Base-by-base conservation (phyloP, 2,113 vertebrate species). In the Thermophis baileyi region DNA sequence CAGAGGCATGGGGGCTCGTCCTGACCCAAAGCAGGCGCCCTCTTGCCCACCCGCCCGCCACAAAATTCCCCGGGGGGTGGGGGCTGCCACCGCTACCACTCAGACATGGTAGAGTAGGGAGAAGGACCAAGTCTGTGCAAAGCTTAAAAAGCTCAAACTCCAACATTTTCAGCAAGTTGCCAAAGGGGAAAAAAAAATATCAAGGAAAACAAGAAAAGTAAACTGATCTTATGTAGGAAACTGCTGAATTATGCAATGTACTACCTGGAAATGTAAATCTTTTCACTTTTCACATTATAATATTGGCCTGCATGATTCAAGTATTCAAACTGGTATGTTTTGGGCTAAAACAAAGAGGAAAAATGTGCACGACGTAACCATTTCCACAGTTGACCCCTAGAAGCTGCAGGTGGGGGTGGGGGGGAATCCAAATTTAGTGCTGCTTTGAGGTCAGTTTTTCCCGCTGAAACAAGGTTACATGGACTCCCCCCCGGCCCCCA, bases 281-380 rank as follows among this genome's bases (percentile, higher is more conserved):
- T 99, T 99, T 88, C 35, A 98, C 98, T 98, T 97, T 99, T 99
- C 99, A 99, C 99, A 99, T 99, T 99, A 99, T 99, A 98, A 98
- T 98, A 99, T 99, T 99, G 99, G 99, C 99, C 99, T 99, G 99
- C 98, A 99, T 99, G 99, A 99, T 99, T 99, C 99, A 99, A 99
- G 99, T 99, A 99, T 99, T 99, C 98, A 98, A 98, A 99, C 99
- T 99, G 99, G 99, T 99, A 99, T 99, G 99, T 99, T 99, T 99
- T 98, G 99, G 99, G 99, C 98, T 98, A 99, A 99, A 99, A 99
- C 98, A 99, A 99, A 99, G 98, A 20, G 87, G 88, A 99, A 99
- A 98, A 98, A 99, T 99, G 99, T 99, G 99, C 99, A 99, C 98
- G 98, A 98, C 98, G 98, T 96, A 99, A 98, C 98, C 98, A 98